A percentile compares a stretch with the other conserved stretches of the same genome.
These are phyloP conservation scores for Macropis europaea DNA, from an alignment of 2,888 invertebrate genomes.

Conservation along the genomic window DNA sequence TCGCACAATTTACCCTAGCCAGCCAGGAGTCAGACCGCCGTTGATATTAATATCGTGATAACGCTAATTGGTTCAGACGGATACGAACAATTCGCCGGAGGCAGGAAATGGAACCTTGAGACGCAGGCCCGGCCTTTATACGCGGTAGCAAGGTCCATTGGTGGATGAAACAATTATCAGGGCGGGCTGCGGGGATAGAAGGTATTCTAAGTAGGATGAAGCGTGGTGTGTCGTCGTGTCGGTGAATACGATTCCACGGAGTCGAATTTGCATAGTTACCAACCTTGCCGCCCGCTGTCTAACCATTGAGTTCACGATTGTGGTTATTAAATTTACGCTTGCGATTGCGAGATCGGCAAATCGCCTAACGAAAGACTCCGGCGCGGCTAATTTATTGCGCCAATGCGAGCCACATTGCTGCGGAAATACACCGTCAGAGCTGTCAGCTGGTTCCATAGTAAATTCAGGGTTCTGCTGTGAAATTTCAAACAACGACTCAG, in stretches of 20 bases:
- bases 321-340: constrained; percentile 42
- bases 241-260: constrained; percentile 30
- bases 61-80: constrained; percentile 63
- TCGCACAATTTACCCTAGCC: constrained; percentile 1
- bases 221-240: constrained; percentile 19
- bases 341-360: constrained; percentile 19
- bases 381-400: too few relatives aligned
- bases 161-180: constrained; percentile 55
- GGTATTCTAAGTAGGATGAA: constrained; percentile 45
- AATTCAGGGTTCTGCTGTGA: too few relatives aligned
- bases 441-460: too few relatives aligned
- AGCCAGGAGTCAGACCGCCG: constrained; percentile 25
- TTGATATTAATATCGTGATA: constrained; percentile 69
- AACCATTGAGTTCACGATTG: constrained; percentile 12
- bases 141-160: constrained; percentile 31
- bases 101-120: constrained; percentile 33
- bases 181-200: constrained; percentile 2
- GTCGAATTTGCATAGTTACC: constrained; percentile 30
- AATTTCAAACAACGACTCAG: too few relatives aligned
- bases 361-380: constrained; percentile 27
- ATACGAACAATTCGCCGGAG: constrained; percentile 44
- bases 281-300: neutral
- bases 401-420: too few relatives aligned
- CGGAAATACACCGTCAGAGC: too few relatives aligned
- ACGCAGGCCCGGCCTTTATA: constrained; percentile 28